A percentile compares a stretch with the other conserved stretches of the same genome.
phyloP scores from a whole-genome alignment of 2,797 vertebrate species.

The Molossus molossus region DNA sequence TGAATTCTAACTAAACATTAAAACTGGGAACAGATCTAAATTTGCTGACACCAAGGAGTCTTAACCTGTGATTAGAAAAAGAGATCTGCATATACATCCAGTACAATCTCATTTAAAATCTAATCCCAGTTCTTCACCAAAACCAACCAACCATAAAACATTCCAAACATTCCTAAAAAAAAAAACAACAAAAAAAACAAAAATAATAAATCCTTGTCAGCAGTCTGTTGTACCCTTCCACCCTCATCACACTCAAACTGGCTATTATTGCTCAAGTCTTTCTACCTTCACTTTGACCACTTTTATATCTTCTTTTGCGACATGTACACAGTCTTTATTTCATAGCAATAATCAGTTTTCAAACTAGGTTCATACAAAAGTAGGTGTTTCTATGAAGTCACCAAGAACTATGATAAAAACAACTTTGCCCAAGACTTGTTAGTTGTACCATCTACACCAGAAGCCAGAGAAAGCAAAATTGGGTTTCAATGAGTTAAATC shows the following conservation, averaged over 20 bases:
- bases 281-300: neutral
- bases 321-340: neutral
- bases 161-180: neutral
- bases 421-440: neutral
- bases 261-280: neutral
- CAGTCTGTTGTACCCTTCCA: too few species aligned
- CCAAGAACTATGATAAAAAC: neutral
- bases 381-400: neutral
- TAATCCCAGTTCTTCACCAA: neutral
- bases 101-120: neutral
- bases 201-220: too few species aligned
- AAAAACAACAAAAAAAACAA: neutral
- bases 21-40: neutral
- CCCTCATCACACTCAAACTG: neutral
- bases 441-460: neutral
- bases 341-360: neutral
- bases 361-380: neutral
- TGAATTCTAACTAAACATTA: constrained; percentile 28
- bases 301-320: neutral
- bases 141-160: neutral
- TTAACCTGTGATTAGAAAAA: neutral
- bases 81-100: neutral
- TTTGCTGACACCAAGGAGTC: neutral
- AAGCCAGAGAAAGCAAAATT: neutral
- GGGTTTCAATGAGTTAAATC: neutral